These are phyloP conservation scores for Thera britannica DNA, from an alignment of 2,888 invertebrate species.

Conservation along the genomic window DNA sequence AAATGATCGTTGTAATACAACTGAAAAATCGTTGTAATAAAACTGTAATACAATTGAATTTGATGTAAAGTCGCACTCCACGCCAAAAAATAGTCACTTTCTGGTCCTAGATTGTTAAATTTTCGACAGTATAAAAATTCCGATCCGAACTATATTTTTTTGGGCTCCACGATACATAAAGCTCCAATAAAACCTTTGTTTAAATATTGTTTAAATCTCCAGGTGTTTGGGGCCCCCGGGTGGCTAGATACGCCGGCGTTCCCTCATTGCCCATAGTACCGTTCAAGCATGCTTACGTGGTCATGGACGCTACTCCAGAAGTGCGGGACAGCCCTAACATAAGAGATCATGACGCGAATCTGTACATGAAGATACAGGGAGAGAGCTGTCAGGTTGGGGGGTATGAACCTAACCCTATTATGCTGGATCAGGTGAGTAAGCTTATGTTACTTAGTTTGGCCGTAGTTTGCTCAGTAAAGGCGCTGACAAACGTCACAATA, in stretches of 20 bases:
- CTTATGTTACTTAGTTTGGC: not conserved
- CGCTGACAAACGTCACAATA: too few relatives aligned
- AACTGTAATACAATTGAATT: too few relatives aligned
- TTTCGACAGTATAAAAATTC: too few relatives aligned
- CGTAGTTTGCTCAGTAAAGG: too few relatives aligned
- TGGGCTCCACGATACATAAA: too few relatives aligned
- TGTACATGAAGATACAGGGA: slow-evolving; percentile 94
- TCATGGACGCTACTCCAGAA: slow-evolving; percentile 91
- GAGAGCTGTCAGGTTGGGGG: slow-evolving; percentile 94
- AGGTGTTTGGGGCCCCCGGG: slow-evolving; percentile 92
- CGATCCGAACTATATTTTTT: too few relatives aligned
- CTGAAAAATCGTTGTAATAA: too few relatives aligned
- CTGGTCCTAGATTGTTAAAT: too few relatives aligned
- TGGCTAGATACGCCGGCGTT: slow-evolving; percentile 88
- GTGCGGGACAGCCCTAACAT: slow-evolving; percentile 91
- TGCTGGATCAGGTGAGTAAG: slow-evolving; percentile 87
- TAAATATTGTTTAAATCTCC: slow-evolving; percentile 11
- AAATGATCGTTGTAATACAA: too few relatives aligned
- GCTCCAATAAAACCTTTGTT: too few relatives aligned
- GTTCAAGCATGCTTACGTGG: slow-evolving; percentile 95
- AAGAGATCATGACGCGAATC: slow-evolving; percentile 92
- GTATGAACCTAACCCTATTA: slow-evolving; percentile 93
- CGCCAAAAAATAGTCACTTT: too few relatives aligned
- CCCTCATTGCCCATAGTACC: slow-evolving; percentile 90
- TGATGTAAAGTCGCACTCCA: too few relatives aligned